phyloP scores from a whole-genome alignment of 2,113 vertebrate genomes.

The Sturnus vulgaris region DNA sequence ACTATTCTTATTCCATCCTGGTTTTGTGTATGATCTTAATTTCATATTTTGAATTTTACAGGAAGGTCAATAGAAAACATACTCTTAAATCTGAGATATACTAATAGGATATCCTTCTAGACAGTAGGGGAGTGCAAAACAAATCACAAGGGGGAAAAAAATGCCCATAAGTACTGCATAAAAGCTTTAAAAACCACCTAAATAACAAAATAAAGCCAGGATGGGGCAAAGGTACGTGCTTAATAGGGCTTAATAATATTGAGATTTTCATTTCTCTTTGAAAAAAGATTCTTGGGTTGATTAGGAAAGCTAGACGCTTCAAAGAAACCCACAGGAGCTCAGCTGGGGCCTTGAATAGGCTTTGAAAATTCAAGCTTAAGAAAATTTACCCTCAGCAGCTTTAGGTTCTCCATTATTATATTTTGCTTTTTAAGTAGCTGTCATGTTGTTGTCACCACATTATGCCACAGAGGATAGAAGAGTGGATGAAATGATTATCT shows the following conservation, averaged over 20 bases:
- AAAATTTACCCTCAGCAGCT: background rate
- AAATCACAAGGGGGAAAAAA: background rate
- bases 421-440: slow-evolving; percentile 10
- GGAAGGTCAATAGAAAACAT: background rate
- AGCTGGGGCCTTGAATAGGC: background rate
- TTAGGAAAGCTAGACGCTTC: slow-evolving; percentile 14
- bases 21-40: background rate
- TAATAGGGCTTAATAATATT: background rate
- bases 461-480: background rate
- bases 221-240: background rate
- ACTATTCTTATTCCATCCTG: background rate
- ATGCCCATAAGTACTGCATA: rapidly evolving
- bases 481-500: slow-evolving; percentile 6
- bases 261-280: background rate
- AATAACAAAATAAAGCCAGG: background rate
- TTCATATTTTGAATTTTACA: background rate
- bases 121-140: background rate
- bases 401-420: background rate
- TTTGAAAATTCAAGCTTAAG: slow-evolving; percentile 13
- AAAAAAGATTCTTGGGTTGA: background rate
- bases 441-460: background rate
- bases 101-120: background rate
- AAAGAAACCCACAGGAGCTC: background rate
- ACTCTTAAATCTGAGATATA: background rate
- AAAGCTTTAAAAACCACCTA: background rate